phyloP scores from a whole-genome alignment of 1,140 invertebrate genomes.

The Charaxes varanes region DNA sequence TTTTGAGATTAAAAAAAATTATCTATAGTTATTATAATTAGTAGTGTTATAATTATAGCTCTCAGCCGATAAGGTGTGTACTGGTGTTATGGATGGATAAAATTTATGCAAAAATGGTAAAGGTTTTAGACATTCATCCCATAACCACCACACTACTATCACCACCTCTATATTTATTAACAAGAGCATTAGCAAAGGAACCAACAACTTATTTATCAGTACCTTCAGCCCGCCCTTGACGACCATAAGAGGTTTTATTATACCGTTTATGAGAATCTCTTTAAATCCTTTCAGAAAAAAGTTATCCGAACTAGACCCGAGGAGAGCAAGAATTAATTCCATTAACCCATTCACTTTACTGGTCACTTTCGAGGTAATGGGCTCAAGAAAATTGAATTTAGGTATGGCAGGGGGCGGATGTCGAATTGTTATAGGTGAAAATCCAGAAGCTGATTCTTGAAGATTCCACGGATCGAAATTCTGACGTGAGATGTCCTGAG shows the following conservation, averaged over 20 bases:
- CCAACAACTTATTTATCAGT: slow-evolving; percentile 50
- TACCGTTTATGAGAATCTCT: slow-evolving; percentile 47
- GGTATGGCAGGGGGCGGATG: slow-evolving; percentile 8
- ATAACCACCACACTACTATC: slow-evolving; percentile 61
- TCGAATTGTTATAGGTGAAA: slow-evolving; percentile 5
- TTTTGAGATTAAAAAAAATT: no score
- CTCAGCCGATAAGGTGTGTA: no score
- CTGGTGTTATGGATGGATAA: no score
- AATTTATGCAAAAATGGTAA: no score
- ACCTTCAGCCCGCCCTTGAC: slow-evolving; percentile 51
- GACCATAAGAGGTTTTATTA: slow-evolving; percentile 44
- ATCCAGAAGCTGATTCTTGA: slow-evolving; percentile 9
- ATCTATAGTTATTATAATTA: no score
- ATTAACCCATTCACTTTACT: slow-evolving; percentile 45
- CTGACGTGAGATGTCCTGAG: no score
- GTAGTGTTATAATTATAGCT: no score
- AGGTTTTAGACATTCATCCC: slow-evolving; percentile 48
- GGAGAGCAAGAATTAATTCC: slow-evolving; percentile 36
- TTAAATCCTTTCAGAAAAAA: slow-evolving; percentile 45
- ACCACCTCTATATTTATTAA: slow-evolving; percentile 61
- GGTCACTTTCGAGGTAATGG: slow-evolving; percentile 33
- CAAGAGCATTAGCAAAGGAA: slow-evolving; percentile 49
- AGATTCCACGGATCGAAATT: slow-evolving; percentile 13
- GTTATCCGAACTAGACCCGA: slow-evolving; percentile 33
- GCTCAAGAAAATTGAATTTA: slow-evolving; percentile 32